Conservation (phyloP, 2,888 invertebrate genomes). For the Lasioglossum lativentre region DNA sequence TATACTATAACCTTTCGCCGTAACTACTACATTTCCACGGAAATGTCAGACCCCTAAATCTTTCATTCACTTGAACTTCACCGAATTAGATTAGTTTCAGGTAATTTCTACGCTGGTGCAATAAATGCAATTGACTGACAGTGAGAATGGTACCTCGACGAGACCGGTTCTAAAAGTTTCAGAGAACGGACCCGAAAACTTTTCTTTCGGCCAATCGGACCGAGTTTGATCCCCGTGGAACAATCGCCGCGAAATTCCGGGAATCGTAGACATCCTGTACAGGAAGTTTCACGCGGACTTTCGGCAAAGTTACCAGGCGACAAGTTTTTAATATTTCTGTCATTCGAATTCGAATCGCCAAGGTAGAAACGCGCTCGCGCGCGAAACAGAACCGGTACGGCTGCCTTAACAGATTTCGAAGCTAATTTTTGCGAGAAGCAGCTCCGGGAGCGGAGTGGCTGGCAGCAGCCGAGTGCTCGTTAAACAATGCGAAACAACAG, state of each 20-base stretch:
- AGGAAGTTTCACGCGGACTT: background rate
- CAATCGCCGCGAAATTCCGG: background rate
- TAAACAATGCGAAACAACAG: conserved; percentile 35
- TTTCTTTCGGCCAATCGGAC: background rate
- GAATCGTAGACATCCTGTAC: background rate
- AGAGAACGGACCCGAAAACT: background rate
- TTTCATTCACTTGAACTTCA: no score
- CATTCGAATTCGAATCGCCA: background rate
- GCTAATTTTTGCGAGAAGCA: conserved; percentile 34
- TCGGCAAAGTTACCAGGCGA: background rate
- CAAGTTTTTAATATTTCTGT: background rate
- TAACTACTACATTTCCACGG: no score
- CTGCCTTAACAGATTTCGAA: conserved; percentile 12
- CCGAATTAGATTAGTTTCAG: no score
- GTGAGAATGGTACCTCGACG: background rate
- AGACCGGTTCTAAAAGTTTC: background rate
- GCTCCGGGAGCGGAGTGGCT: background rate
- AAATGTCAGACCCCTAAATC: no score
- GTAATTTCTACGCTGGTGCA: no score
- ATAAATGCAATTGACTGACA: no score
- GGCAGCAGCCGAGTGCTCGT: conserved; percentile 25
- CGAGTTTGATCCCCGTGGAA: background rate
- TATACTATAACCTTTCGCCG: no score
- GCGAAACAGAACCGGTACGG: background rate
- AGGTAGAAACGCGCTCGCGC: background rate